These are phyloP conservation scores for Hydrozoanthus gracilis DNA, from an alignment of 92 coral and sea anemone genomes.

Conservation along the genomic window DNA sequence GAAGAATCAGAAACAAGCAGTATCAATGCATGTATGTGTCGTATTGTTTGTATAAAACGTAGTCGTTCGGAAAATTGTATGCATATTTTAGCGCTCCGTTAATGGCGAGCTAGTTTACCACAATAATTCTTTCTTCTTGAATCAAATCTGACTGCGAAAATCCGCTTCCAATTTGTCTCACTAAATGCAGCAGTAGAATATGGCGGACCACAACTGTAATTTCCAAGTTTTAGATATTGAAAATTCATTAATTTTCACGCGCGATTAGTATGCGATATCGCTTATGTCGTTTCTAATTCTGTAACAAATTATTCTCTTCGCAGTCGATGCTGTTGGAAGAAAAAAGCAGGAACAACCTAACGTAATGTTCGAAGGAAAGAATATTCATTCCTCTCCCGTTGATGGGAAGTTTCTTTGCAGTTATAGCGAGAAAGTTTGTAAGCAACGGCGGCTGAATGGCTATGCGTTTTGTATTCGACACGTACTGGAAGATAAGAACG, in stretches of 20 bases:
- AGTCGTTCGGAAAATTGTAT: slow-evolving; percentile 99
- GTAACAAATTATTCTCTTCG: slow-evolving; percentile 71
- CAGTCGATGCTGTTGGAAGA: slow-evolving; percentile 88
- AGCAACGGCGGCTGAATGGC: slow-evolving; percentile 98
- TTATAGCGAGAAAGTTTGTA: slow-evolving; percentile 98
- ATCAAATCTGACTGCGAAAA: slow-evolving; percentile 37
- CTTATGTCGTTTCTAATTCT: slow-evolving; percentile 77
- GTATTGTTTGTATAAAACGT: slow-evolving; percentile 94
- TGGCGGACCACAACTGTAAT: slow-evolving; percentile 86
- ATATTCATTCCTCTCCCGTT: slow-evolving; percentile 98
- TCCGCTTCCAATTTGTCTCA: slow-evolving; percentile 59
- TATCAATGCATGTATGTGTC: slow-evolving; percentile 87
- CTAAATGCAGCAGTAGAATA: slow-evolving; percentile 58
- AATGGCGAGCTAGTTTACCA: slow-evolving; percentile 74
- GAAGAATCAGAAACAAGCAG: slow-evolving; percentile 83
- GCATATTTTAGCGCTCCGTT: slow-evolving; percentile 97
- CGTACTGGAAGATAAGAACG: slow-evolving; percentile 97
- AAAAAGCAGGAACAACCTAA: slow-evolving; percentile 79
- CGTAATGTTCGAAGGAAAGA: slow-evolving; percentile 98
- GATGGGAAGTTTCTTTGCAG: slow-evolving; percentile 99
- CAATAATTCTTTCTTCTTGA: slow-evolving; percentile 41
- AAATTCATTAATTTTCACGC: slow-evolving; percentile 67
- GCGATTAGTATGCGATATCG: slow-evolving; percentile 75
- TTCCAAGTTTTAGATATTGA: slow-evolving; percentile 68
- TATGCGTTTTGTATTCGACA: slow-evolving; percentile 99